phyloP scores from a whole-genome alignment of 1,140 invertebrate species.

The Drosophila lowei region DNA sequence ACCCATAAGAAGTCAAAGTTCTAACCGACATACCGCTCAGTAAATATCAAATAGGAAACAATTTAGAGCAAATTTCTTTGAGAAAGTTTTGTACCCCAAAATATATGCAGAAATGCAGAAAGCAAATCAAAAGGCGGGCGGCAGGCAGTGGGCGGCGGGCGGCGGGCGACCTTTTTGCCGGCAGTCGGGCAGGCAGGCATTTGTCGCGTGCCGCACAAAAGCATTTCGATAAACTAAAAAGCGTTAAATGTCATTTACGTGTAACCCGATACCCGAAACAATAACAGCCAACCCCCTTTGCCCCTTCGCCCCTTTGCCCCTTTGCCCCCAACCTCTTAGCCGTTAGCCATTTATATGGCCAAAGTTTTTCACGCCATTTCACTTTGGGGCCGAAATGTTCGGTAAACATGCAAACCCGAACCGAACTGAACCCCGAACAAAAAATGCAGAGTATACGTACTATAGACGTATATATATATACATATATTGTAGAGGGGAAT shows the following conservation, averaged over 20 bases:
- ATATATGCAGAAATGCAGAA: constrained; percentile 62
- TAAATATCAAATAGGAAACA: constrained; percentile 33
- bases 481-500: constrained; percentile 17
- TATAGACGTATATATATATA: not conserved
- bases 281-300: constrained; percentile 18
- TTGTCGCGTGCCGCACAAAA: constrained; percentile 60
- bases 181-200: not conserved
- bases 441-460: constrained; percentile 15
- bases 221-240: constrained; percentile 78
- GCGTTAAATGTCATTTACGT: constrained; percentile 79
- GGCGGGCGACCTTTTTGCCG: constrained; percentile 57
- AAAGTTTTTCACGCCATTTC: constrained; percentile 81
- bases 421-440: constrained; percentile 27
- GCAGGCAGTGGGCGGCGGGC: not conserved
- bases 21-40: no score
- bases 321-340: not conserved
- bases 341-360: constrained; percentile 69
- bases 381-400: constrained; percentile 67
- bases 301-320: no score
- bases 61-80: constrained; percentile 34
- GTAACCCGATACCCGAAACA: constrained; percentile 62
- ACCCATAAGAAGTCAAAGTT: constrained; percentile 19
- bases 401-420: constrained; percentile 69
- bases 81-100: constrained; percentile 39
- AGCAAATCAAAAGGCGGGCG: constrained; percentile 30